These are phyloP conservation scores for Atherix ibis DNA, from an alignment of 2,888 invertebrate species.

Conservation along the genomic window DNA sequence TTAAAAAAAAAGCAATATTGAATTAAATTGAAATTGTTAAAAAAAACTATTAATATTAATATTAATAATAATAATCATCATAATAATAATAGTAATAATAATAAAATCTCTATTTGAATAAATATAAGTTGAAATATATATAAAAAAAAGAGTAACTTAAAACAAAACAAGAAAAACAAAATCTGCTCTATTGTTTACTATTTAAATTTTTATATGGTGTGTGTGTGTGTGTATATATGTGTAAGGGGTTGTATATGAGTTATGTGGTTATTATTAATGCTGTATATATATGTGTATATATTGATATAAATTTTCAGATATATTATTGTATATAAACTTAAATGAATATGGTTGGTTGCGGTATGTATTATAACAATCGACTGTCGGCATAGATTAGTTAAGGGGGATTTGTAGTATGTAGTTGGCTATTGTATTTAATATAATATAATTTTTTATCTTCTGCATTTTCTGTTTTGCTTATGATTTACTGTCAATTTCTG, in stretches of 20 bases:
- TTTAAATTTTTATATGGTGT: conserved; percentile 10
- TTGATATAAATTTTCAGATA: conserved; percentile 11
- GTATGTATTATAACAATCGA: conserved; percentile 28
- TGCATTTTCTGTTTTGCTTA: conserved; percentile 7
- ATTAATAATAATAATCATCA: no score
- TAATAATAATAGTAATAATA: no score
- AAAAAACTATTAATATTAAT: conserved; percentile 6
- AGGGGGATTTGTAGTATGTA: conserved; percentile 34
- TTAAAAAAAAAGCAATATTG: conserved; percentile 5
- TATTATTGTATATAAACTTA: conserved; percentile 3
- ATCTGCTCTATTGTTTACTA: no score
- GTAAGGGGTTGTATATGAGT: neutral
- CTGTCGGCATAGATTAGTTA: conserved; percentile 43
- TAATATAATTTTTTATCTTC: conserved; percentile 3
- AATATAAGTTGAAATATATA: no score
- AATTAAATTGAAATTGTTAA: conserved; percentile 4
- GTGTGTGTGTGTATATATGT: conserved; percentile 8
- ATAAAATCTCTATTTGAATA: no score
- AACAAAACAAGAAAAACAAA: no score
- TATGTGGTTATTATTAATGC: conserved; percentile 1
- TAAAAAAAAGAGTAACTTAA: no score
- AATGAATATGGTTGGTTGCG: conserved; percentile 8
- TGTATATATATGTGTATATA: neutral
- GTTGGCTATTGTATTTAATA: conserved; percentile 31
- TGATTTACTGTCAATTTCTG: conserved; percentile 8